phyloP scores from a whole-genome alignment of 2,888 invertebrate species.

The Celastrina argiolus region DNA sequence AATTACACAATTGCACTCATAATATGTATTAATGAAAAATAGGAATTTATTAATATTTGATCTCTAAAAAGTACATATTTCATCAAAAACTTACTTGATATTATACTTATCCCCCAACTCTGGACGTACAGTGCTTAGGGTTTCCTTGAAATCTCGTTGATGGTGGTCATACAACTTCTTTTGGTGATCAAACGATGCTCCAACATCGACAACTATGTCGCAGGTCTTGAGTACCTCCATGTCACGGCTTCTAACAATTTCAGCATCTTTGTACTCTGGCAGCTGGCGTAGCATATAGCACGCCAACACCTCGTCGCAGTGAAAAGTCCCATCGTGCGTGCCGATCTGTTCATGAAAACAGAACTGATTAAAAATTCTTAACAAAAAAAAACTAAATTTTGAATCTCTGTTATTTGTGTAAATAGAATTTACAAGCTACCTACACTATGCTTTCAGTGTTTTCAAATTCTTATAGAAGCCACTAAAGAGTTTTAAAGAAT shows the following conservation, averaged over 20 bases:
- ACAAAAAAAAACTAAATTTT: too few relatives aligned
- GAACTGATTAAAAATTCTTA: not conserved
- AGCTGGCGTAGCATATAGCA: constrained; percentile 92
- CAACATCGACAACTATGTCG: constrained; percentile 97
- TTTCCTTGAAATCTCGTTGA: constrained; percentile 86
- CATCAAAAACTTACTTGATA: constrained; percentile 65
- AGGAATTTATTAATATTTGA: not conserved
- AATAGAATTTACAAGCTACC: too few relatives aligned
- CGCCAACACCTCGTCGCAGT: constrained; percentile 97
- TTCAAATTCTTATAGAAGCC: too few relatives aligned
- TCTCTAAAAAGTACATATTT: not conserved
- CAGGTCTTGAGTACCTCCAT: constrained; percentile 83
- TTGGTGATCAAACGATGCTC: constrained; percentile 87
- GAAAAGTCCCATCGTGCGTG: constrained; percentile 90
- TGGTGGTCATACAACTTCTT: constrained; percentile 95
- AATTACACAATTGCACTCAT: too few relatives aligned
- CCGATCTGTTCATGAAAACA: constrained; percentile 72
- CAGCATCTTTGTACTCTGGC: constrained; percentile 87
- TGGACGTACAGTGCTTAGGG: constrained; percentile 81
- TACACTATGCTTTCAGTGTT: too few relatives aligned
- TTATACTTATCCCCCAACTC: constrained; percentile 78
- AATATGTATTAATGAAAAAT: too few relatives aligned
- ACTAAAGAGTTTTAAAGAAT: too few relatives aligned
- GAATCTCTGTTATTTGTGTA: too few relatives aligned
- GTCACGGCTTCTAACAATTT: constrained; percentile 85